Conservation (phyloP, 2,797 vertebrate genomes). For the Enteromius fasciolatus region DNA sequence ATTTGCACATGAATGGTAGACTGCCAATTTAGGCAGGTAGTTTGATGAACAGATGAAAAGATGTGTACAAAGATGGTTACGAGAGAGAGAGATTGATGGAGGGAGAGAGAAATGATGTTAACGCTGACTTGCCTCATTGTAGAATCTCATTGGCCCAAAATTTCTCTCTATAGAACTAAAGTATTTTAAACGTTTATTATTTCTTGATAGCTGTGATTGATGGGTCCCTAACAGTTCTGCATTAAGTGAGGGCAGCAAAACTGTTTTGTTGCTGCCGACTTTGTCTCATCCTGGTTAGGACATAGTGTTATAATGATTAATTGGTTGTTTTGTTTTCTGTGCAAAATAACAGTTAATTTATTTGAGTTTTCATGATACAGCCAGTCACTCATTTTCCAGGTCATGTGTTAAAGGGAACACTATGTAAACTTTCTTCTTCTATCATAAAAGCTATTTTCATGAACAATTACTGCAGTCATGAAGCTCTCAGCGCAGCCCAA, state of each 20-base stretch:
- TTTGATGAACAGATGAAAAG: no score
- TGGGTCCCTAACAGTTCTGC: background rate
- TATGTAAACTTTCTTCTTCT: constrained; percentile 10
- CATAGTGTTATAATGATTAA: constrained; percentile 9
- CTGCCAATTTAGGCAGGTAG: background rate
- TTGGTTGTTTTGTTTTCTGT: constrained; percentile 12
- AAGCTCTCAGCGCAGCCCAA: constrained; percentile 10
- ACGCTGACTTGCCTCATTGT: background rate
- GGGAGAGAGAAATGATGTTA: background rate
- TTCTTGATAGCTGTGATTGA: background rate
- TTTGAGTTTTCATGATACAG: constrained; percentile 14
- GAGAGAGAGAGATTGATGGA: background rate
- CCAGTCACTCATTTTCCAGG: constrained; percentile 15
- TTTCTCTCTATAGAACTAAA: background rate
- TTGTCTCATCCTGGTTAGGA: constrained; percentile 1
- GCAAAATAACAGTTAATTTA: constrained; percentile 5
- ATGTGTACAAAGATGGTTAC: background rate
- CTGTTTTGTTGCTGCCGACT: background rate
- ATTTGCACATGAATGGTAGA: no score
- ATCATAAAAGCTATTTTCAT: constrained; percentile 15
- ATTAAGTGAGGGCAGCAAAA: background rate
- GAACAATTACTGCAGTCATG: constrained; percentile 37
- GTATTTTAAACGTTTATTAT: background rate
- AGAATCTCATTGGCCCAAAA: background rate
- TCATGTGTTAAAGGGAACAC: background rate